phyloP scores from a whole-genome alignment of 2,797 vertebrate genomes.

The Cirrhinus mrigala region DNA sequence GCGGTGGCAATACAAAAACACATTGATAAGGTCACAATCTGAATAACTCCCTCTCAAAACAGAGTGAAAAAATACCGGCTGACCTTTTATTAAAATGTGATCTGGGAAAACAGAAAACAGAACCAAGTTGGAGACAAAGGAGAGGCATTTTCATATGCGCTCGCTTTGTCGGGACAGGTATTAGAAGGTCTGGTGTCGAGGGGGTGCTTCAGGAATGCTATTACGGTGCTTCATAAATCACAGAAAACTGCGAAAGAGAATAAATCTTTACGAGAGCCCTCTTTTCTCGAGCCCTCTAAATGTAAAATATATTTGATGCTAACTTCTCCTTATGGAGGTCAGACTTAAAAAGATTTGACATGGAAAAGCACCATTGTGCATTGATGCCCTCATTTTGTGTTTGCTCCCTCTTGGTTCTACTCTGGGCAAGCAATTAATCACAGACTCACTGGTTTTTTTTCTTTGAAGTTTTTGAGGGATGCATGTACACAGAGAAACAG shows the following conservation, averaged over 20 bases:
- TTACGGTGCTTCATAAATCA: constrained; percentile 27
- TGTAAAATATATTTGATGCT: constrained; percentile 41
- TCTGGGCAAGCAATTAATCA: constrained; percentile 37
- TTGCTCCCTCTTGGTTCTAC: constrained; percentile 33
- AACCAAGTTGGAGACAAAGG: constrained; percentile 37
- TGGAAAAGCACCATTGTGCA: constrained; percentile 34
- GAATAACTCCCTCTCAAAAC: constrained; percentile 55
- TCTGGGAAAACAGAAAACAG: constrained; percentile 37
- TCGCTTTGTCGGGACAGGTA: constrained; percentile 16
- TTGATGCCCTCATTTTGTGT: constrained; percentile 41
- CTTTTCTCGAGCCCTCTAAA: constrained; percentile 9
- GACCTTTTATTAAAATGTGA: constrained; percentile 57
- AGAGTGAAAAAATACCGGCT: background rate
- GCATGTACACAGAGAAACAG: background rate
- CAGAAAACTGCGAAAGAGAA: background rate
- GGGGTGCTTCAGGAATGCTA: background rate
- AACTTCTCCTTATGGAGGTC: constrained; percentile 34
- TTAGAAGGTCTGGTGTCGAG: constrained; percentile 29
- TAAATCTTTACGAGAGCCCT: constrained; percentile 15
- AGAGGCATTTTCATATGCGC: constrained; percentile 13
- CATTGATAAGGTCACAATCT: constrained; percentile 62
- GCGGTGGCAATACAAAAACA: constrained; percentile 54
- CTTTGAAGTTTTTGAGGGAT: constrained; percentile 1
- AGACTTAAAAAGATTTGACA: constrained; percentile 41
- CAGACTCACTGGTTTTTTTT: background rate